These are phyloP conservation scores for Hylaeus volcanicus DNA, from an alignment of 1,140 invertebrate genomes.

Conservation along the genomic window DNA sequence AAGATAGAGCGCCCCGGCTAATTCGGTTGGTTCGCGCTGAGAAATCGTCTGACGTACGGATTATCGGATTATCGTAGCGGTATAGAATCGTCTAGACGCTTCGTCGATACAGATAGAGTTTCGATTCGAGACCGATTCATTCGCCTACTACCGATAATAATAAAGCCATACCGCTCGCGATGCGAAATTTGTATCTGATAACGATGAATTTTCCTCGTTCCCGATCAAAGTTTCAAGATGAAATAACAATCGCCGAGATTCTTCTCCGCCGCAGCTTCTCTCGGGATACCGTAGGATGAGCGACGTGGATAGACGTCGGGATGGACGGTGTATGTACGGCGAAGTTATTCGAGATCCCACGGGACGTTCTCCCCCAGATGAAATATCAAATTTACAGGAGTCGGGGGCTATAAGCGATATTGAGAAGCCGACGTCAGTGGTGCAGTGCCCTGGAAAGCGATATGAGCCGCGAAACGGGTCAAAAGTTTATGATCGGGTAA, in stretches of 20 bases:
- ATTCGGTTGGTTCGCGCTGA: not conserved
- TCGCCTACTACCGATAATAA: too few relatives aligned
- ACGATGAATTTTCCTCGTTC: too few relatives aligned
- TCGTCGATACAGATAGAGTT: too few relatives aligned
- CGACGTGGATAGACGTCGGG: conserved; percentile 1
- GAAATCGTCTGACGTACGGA: not conserved
- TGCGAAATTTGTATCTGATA: too few relatives aligned
- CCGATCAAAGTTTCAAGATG: not conserved
- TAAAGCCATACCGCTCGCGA: too few relatives aligned
- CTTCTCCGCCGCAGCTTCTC: not conserved
- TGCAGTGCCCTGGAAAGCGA: not conserved
- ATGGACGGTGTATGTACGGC: not conserved
- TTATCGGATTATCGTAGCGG: not conserved
- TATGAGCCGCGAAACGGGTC: conserved; percentile 44
- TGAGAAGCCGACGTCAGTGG: conserved; percentile 20
- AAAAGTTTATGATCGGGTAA: conserved; percentile 46
- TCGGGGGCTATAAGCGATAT: conserved; percentile 12
- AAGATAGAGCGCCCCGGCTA: conserved; percentile 28
- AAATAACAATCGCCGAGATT: conserved; percentile 17
- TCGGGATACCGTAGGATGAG: not conserved
- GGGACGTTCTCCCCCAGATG: conserved; percentile 35
- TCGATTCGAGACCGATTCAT: too few relatives aligned
- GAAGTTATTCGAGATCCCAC: conserved; percentile 28
- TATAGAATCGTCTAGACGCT: too few relatives aligned
- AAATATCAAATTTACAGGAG: conserved; percentile 52